Percentiles rank a stretch among this genome's conserved stretches.
phyloP scores from a whole-genome alignment of 2,797 vertebrate species.

The Yasuhikotakia modesta region DNA sequence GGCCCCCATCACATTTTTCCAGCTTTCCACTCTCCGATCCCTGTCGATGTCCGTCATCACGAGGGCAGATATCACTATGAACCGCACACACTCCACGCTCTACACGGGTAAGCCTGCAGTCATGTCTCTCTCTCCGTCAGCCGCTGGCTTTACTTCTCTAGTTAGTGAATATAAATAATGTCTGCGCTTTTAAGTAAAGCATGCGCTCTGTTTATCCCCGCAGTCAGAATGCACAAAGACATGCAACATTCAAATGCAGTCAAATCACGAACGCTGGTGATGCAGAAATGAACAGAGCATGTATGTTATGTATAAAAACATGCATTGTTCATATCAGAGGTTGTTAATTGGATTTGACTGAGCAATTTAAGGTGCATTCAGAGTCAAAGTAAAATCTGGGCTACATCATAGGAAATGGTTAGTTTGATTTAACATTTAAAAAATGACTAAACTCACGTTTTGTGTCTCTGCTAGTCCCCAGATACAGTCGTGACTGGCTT shows the following conservation, averaged over 20 bases:
- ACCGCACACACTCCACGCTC: conserved; percentile 85
- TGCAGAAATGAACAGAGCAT: neutral
- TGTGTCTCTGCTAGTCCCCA: conserved; percentile 1
- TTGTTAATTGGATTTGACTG: neutral
- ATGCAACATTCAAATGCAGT: conserved; percentile 20
- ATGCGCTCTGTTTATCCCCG: conserved; percentile 24
- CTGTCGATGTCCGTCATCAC: conserved; percentile 91
- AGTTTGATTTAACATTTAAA: neutral
- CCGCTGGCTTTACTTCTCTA: neutral
- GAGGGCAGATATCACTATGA: conserved; percentile 95
- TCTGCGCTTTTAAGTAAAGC: conserved; percentile 11
- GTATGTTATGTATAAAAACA: neutral
- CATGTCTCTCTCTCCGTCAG: neutral
- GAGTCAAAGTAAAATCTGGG: neutral
- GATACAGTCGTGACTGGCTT: neutral
- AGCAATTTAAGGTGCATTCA: neutral
- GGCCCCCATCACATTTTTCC: conserved; percentile 90
- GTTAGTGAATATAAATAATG: conserved; percentile 10
- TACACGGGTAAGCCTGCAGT: conserved; percentile 86
- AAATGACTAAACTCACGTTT: neutral
- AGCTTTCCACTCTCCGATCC: conserved; percentile 91
- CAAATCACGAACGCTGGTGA: conserved; percentile 8
- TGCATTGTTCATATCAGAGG: neutral
- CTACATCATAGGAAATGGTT: neutral
- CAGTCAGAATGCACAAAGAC: neutral